Conservation (phyloP, 2,888 invertebrate species). For the Tipula vernalis region DNA sequence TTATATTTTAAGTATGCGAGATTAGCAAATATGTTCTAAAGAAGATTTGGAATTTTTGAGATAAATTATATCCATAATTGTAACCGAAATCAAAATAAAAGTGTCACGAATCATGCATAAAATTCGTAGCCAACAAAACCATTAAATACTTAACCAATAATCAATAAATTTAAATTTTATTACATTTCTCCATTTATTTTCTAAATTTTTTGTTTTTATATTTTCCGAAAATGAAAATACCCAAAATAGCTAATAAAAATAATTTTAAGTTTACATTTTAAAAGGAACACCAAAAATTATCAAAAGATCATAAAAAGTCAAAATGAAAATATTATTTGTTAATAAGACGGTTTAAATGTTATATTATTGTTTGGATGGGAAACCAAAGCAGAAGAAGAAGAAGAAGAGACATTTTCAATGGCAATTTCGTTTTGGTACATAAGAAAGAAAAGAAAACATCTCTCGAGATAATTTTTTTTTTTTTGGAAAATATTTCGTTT, state of each 20-base stretch:
- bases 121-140: background rate
- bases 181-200: background rate
- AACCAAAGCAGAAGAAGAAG: background rate
- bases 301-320: background rate
- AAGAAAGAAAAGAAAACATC: background rate
- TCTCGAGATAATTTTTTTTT: background rate
- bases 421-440: background rate
- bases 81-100: background rate
- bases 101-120: background rate
- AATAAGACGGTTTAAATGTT: background rate
- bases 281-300: background rate
- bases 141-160: background rate
- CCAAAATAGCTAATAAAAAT: background rate
- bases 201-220: background rate
- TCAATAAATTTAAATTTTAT: background rate
- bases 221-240: background rate
- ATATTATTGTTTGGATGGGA: background rate
- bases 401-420: background rate
- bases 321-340: background rate
- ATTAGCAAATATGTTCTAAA: too few species aligned
- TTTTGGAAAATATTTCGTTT: background rate
- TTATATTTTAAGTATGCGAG: background rate
- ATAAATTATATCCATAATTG: background rate
- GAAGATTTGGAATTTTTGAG: too few species aligned
- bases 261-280: background rate